A percentile compares a stretch with the other conserved stretches of the same genome.
Evolutionary conservation across 2,113 vertebrate genomes (phyloP).

Genomic region (Brienomyrus longianalis): DNA sequence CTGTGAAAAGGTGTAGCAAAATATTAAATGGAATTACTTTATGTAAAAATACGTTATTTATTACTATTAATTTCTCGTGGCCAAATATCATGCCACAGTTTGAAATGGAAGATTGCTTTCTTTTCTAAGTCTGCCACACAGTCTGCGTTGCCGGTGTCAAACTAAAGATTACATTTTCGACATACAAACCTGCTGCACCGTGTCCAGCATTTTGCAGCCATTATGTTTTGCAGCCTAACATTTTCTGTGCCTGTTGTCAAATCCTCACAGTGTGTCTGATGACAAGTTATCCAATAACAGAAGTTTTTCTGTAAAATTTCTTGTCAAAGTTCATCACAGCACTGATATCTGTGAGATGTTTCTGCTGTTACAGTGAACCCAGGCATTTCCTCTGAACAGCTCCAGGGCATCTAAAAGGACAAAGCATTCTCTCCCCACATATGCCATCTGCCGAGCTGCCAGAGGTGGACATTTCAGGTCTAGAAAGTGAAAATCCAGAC

Average conservation of each 20-base stretch:
- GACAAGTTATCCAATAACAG: background rate
- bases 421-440: background rate
- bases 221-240: background rate
- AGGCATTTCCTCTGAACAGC: background rate
- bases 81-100: background rate
- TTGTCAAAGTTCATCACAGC: background rate
- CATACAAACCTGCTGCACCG: background rate
- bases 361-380: background rate
- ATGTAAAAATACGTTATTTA: background rate
- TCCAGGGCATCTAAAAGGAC: background rate
- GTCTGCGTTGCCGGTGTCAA: background rate
- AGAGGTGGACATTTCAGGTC: background rate
- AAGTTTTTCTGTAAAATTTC: background rate
- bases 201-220: background rate
- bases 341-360: background rate
- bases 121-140: background rate
- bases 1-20: background rate
- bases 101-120: background rate
- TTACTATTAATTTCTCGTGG: background rate
- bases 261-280: background rate
- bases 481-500: background rate
- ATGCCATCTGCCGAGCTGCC: background rate
- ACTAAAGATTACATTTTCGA: background rate
- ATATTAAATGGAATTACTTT: background rate
- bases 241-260: background rate